Conservation (phyloP, 2,113 vertebrate species). For the Hystrix cristata region DNA sequence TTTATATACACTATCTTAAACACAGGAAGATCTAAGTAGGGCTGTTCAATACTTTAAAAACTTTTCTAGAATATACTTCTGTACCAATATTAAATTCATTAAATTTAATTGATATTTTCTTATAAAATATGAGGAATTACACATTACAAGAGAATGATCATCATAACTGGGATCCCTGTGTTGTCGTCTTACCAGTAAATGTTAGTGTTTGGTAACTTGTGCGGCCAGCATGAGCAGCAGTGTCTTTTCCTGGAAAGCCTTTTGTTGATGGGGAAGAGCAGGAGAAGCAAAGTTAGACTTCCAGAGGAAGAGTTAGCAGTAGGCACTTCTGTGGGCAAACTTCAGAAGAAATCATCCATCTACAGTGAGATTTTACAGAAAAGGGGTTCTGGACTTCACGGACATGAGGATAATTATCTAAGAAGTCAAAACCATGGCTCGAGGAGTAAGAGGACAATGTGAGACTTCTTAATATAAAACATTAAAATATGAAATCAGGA, state of each 20-base stretch:
- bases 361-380: neutral
- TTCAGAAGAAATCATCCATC: neutral
- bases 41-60: neutral
- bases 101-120: neutral
- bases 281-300: neutral
- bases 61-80: neutral
- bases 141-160: neutral
- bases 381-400: neutral
- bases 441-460: neutral
- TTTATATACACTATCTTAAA: neutral
- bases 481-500: neutral
- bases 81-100: neutral
- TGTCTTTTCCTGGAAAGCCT: neutral
- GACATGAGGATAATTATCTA: neutral
- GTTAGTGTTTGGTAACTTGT: neutral
- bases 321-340: neutral
- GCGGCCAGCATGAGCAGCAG: neutral
- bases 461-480: neutral
- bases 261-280: neutral
- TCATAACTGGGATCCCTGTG: neutral
- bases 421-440: neutral
- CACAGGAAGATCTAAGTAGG: neutral
- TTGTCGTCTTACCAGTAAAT: neutral
- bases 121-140: neutral
- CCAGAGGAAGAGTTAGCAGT: neutral